Conservation (phyloP, 2,113 vertebrate genomes). For the Nymphicus hollandicus region DNA sequence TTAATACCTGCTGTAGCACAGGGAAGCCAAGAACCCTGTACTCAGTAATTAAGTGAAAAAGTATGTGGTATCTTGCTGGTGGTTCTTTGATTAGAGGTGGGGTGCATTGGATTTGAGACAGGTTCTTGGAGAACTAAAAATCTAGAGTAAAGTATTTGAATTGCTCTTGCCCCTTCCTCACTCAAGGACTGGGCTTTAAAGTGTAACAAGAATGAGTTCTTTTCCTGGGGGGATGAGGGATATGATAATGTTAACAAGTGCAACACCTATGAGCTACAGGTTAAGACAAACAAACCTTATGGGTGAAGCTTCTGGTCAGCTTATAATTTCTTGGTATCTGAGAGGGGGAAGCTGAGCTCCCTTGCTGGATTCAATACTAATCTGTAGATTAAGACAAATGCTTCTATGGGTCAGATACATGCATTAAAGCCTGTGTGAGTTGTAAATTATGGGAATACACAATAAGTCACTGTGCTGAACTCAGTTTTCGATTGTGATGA, state of each 20-base stretch:
- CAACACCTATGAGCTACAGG: background rate
- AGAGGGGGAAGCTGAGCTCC: background rate
- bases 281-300: background rate
- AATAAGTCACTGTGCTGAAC: background rate
- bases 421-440: background rate
- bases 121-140: background rate
- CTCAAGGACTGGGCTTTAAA: background rate
- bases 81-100: background rate
- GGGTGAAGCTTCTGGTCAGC: background rate
- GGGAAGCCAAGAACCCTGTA: background rate
- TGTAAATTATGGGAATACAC: background rate
- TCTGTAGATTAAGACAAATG: background rate
- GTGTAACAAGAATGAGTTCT: background rate
- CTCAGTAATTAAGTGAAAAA: background rate
- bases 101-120: background rate
- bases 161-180: background rate
- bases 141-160: background rate
- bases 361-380: background rate
- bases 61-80: background rate
- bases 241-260: background rate
- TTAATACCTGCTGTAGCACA: background rate
- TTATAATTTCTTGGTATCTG: background rate
- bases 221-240: background rate
- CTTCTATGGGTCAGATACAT: background rate
- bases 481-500: background rate